phyloP scores from a whole-genome alignment of 2,888 invertebrate species.

The Habroteleia sp. region DNA sequence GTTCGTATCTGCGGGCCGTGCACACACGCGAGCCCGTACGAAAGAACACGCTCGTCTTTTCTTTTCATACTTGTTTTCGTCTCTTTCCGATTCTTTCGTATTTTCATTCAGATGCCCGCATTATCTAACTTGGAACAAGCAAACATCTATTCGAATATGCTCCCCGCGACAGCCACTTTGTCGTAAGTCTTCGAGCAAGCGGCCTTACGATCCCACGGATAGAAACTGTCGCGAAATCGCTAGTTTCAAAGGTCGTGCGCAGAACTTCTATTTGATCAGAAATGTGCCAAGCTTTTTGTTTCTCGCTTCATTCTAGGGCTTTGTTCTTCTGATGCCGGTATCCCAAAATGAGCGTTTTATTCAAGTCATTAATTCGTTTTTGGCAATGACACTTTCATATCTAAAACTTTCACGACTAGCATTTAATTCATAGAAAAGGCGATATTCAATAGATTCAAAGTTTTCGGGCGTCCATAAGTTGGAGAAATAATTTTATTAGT shows the following conservation, averaged over 20 bases:
- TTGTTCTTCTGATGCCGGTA: too few species aligned
- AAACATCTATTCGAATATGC: conserved; percentile 42
- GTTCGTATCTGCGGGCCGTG: too few species aligned
- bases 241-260: background rate
- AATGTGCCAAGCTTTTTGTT: too few species aligned
- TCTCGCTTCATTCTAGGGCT: too few species aligned
- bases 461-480: too few species aligned
- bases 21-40: conserved; percentile 33
- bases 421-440: too few species aligned
- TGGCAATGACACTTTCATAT: too few species aligned
- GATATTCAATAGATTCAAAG: too few species aligned
- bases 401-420: too few species aligned
- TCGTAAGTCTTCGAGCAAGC: conserved; percentile 26
- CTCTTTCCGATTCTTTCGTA: conserved; percentile 48
- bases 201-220: conserved; percentile 8
- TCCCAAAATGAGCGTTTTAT: too few species aligned
- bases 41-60: conserved; percentile 37
- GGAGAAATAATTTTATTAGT: too few species aligned
- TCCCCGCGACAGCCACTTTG: conserved; percentile 45
- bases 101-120: conserved; percentile 32
- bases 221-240: conserved; percentile 18
- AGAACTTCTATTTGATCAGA: conserved; percentile 5
- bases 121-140: conserved; percentile 34
- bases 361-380: too few species aligned
- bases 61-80: conserved; percentile 13